Evolutionary conservation across 2,888 invertebrate species (phyloP), one percentile per base, ranked within the genome.

Genomic region (Eupithecia centaureata): DNA sequence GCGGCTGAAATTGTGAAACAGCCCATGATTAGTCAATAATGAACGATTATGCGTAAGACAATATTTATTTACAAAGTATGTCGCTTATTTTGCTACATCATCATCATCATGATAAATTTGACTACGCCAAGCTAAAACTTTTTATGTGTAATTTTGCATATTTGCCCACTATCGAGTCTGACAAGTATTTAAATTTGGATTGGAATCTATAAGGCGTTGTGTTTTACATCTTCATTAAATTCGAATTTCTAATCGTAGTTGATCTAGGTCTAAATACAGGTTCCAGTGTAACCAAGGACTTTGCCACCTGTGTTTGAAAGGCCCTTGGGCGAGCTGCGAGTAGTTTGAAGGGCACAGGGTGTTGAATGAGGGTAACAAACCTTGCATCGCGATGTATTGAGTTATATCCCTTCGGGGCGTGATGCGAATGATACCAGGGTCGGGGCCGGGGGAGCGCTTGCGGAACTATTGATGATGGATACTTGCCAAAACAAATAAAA

Each of bases 331-430:
- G 18, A 7, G 47, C 18, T 47, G 3, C 4, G 47, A 47, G 22
- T 2, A 3, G 8, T 18, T 42, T 42, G 10, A 8, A 18, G 18
- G 1, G 15, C 38, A 38, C n/a, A 42, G 3, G 18, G 42, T 10
- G 42, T 18, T 42, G 10, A 42, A 42, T 18, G 42, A 42, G 42
- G 10, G 22, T 47, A 2, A 22, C 47, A 12, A 47, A 22, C 47
- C 12, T 22, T 47, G 47, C 22, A 47, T 47, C 47, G 22, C 47
- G 47, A 47, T 47, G 18, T 47, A 47, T 47, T 47, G 22, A 47
- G 18, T 47, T 22, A 22, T 22, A 47, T 47, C 47, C 47, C 22
- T 47, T 22, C 47, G 47, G 12, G 12, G 47, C 47, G 47, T 47
- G 47, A 22, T 47, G 2, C 22, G 47, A 47, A 47, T 47, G 47